These are phyloP conservation scores for Esperia sulphurella DNA, from an alignment of 2,888 invertebrate species.

Conservation along the genomic window DNA sequence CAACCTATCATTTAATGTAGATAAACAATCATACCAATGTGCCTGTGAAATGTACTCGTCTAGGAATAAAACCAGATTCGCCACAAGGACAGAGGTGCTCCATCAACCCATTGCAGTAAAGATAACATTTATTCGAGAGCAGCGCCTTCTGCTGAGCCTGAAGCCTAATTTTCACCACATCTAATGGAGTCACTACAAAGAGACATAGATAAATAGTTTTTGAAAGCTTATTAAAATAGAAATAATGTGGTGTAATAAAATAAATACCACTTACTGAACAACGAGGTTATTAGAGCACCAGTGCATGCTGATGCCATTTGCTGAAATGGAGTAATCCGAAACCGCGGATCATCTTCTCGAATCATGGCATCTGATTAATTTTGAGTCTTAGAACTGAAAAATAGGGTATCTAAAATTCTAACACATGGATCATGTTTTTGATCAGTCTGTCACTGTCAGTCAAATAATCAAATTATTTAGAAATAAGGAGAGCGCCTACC, in stretches of 20 bases:
- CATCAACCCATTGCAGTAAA: constrained; percentile 99
- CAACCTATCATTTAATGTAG: too few species aligned
- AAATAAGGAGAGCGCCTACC: too few species aligned
- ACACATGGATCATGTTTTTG: too few species aligned
- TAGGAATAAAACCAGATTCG: constrained; percentile 81
- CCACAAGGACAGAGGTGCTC: constrained; percentile 96
- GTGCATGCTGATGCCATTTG: constrained; percentile 92
- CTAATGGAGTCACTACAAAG: constrained; percentile 95
- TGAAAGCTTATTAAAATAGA: not conserved
- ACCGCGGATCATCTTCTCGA: constrained; percentile 85
- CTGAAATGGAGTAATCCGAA: constrained; percentile 87
- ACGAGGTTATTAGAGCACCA: constrained; percentile 93
- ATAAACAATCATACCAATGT: constrained; percentile 78
- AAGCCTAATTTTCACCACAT: constrained; percentile 98
- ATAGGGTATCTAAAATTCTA: too few species aligned
- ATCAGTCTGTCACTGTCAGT: too few species aligned
- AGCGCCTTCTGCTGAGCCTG: constrained; percentile 95
- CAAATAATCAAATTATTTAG: too few species aligned
- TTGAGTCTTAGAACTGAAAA: too few species aligned
- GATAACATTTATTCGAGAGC: constrained; percentile 91
- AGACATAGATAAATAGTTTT: constrained; percentile 1
- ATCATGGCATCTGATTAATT: constrained; percentile 45
- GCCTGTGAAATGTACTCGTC: constrained; percentile 86
- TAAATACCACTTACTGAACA: constrained; percentile 93
- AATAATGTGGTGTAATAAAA: constrained; percentile 15